A percentile compares a stretch with the other conserved stretches of the same genome.
Conservation (phyloP, 2,797 vertebrate species). For the Acipenser oxyrinchus region DNA sequence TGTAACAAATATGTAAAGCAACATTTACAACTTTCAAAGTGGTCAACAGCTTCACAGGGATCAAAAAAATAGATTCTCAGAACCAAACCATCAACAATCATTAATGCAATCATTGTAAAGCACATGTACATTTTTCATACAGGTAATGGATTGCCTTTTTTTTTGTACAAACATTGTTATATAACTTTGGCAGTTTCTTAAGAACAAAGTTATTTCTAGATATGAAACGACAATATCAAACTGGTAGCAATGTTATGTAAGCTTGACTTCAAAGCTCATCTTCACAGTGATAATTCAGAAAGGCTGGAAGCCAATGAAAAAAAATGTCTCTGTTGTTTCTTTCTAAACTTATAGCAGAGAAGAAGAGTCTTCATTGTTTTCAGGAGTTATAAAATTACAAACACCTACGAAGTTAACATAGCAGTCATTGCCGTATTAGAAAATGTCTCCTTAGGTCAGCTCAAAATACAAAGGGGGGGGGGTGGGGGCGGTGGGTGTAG, state of each 20-base stretch:
- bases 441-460: slow-evolving; percentile 67
- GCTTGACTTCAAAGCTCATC: slow-evolving; percentile 79
- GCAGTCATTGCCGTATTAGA: slow-evolving; percentile 82
- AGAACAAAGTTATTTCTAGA: slow-evolving; percentile 71
- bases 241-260: slow-evolving; percentile 68
- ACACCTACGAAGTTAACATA: slow-evolving; percentile 85
- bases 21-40: slow-evolving; percentile 68
- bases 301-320: slow-evolving; percentile 71
- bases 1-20: slow-evolving; percentile 68
- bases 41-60: slow-evolving; percentile 59
- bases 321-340: slow-evolving; percentile 73
- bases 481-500: slow-evolving; percentile 41
- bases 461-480: slow-evolving; percentile 64
- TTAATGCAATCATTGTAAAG: slow-evolving; percentile 59
- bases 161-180: slow-evolving; percentile 67
- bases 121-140: slow-evolving; percentile 57
- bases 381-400: slow-evolving; percentile 95
- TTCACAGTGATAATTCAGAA: slow-evolving; percentile 99
- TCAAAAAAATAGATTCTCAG: slow-evolving; percentile 58
- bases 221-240: slow-evolving; percentile 77
- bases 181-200: slow-evolving; percentile 82
- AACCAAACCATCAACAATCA: slow-evolving; percentile 51
- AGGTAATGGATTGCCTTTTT: slow-evolving; percentile 57
- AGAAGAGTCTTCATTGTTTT: slow-evolving; percentile 70
- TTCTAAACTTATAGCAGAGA: slow-evolving; percentile 74